A percentile compares a stretch with the other conserved stretches of the same genome.
These are phyloP conservation scores for Adelphocoris suturalis DNA, from an alignment of 2,888 invertebrate genomes.

Conservation along the genomic window DNA sequence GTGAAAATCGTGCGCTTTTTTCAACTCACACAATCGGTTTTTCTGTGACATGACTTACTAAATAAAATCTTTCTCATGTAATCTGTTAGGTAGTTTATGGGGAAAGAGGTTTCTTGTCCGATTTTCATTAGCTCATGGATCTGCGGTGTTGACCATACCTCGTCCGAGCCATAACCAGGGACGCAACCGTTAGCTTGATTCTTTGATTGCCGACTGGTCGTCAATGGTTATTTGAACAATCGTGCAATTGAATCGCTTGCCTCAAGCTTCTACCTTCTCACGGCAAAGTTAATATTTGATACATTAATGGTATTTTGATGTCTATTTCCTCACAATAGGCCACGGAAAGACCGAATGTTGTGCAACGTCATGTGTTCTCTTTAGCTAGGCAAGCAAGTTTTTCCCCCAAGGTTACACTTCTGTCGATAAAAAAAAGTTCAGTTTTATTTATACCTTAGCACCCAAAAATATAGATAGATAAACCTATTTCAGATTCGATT, in stretches of 20 bases:
- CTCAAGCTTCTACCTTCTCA: not conserved
- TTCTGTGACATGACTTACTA: not conserved
- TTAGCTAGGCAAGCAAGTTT: not conserved
- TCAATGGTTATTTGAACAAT: not conserved
- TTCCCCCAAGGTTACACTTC: not conserved
- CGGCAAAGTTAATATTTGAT: not conserved
- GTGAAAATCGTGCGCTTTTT: not conserved
- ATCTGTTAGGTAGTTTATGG: too few relatives aligned
- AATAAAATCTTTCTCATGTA: not conserved
- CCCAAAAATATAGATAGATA: too few relatives aligned
- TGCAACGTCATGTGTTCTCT: not conserved
- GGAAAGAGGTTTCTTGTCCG: not conserved
- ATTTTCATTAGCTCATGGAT: not conserved
- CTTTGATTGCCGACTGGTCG: not conserved
- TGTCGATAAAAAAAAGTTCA: not conserved
- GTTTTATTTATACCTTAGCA: too few relatives aligned
- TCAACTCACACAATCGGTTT: not conserved
- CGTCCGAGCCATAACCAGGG: constrained; percentile 12
- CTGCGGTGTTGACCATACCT: constrained; percentile 18
- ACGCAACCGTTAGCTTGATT: not conserved
- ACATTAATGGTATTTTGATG: not conserved
- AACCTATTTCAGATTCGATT: not conserved
- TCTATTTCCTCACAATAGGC: not conserved
- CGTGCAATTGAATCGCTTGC: not conserved
- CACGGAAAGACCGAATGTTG: not conserved